phyloP scores from a whole-genome alignment of 2,888 invertebrate species.

The Sinotaia quadrata region DNA sequence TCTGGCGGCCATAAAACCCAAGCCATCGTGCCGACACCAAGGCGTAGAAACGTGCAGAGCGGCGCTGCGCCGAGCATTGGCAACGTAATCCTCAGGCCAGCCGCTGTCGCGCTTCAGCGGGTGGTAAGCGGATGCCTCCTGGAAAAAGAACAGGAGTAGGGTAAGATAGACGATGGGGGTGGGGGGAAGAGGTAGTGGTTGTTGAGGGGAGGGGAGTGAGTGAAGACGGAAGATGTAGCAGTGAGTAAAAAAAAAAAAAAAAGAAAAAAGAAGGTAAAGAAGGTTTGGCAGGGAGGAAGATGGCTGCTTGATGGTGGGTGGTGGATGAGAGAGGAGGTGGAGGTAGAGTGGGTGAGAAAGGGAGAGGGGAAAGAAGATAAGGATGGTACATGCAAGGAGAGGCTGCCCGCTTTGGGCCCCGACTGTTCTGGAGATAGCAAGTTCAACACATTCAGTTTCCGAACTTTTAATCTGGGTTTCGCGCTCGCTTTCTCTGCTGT shows the following conservation, averaged over 20 bases:
- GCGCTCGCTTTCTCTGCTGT: too few species aligned
- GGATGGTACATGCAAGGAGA: too few species aligned
- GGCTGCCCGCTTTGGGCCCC: too few species aligned
- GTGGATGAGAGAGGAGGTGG: not conserved
- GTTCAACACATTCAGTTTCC: too few species aligned
- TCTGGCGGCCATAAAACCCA: not conserved
- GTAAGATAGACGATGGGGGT: not conserved
- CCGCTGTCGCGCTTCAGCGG: slow-evolving; percentile 24
- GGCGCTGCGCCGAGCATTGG: slow-evolving; percentile 22
- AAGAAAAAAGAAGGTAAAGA: too few species aligned
- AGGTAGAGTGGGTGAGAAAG: not conserved
- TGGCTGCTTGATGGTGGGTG: too few species aligned
- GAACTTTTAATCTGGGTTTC: too few species aligned
- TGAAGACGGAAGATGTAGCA: too few species aligned
- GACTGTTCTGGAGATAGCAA: too few species aligned
- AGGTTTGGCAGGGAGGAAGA: not conserved
- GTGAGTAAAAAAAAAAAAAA: too few species aligned
- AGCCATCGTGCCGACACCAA: not conserved
- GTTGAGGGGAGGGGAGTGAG: not conserved
- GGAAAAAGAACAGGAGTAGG: too few species aligned
- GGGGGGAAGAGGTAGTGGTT: not conserved
- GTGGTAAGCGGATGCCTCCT: slow-evolving; percentile 23
- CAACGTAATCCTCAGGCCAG: slow-evolving; percentile 23
- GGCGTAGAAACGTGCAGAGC: slow-evolving; percentile 14
- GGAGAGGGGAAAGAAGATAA: not conserved